Base-by-base conservation (phyloP, 1,140 invertebrate genomes). In the Tetraneura akinire region DNA sequence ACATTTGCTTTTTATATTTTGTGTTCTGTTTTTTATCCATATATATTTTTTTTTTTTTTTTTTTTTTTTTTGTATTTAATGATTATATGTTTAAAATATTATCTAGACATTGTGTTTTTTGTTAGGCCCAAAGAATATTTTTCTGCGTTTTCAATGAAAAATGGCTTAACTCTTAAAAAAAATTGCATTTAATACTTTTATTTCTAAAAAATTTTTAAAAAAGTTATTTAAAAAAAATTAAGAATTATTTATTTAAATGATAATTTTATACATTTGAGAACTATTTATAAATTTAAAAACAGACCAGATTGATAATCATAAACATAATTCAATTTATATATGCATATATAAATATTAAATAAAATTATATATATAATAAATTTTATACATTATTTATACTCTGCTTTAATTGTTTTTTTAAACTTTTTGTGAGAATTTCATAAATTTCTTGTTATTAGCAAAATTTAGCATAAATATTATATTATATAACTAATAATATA, bases 271-370 rank as follows among this genome's bases (percentile, higher is more conserved):
- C 26, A 8, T 71, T 71, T 71, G 47, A 71, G 26, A 49, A 51
- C 68, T 71, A 45, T 71, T 71, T 18, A 49, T 71, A 49, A 71
- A 49, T 71, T 71, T 51, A 71, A 37, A 74, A 76, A 76, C 71
- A 76, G 71, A 76, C 71, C 71, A 76, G 49, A 76, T 71, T 76
- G 71, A 76, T 76, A 76, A 76, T 76, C 71, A 76, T 76, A 55
- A 57, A 76, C 32, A 57, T 57, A 76, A 76, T 76, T 76, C 49
- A 55, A 76, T 76, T 53, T 76, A 57, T 76, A 76, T 26, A 76
- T 57, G 21, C 71, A 74, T 74, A 76, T 76, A 76, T 76, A 71
- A 26, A 70, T 49, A 49, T 49, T 66, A 49, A 49, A 71, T n/a
- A 71, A 29, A 71, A 49, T 51, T 71, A 71, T 71, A 71, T 71